Conservation (phyloP, 2,888 invertebrate species). For the Drosophila helvetica region DNA sequence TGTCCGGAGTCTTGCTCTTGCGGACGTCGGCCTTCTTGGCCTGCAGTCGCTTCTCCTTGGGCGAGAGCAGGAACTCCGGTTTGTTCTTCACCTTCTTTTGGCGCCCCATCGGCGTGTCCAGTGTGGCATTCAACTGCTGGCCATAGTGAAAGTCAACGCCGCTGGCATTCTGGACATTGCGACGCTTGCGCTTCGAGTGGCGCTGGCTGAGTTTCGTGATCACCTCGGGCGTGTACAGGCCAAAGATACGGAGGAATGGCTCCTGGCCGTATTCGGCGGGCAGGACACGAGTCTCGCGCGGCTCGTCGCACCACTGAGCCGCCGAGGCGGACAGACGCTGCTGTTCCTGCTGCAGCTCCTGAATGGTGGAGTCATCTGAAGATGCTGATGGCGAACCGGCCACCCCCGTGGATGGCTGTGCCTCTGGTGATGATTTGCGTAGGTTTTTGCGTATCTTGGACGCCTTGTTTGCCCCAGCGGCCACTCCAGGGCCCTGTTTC, state of each 20-base stretch:
- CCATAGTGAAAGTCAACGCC: slow-evolving; percentile 83
- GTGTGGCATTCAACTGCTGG: slow-evolving; percentile 55
- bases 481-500: not conserved
- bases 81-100: slow-evolving; percentile 78
- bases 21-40: slow-evolving; percentile 60
- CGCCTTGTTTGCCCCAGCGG: slow-evolving; percentile 10
- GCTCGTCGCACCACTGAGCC: slow-evolving; percentile 74
- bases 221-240: slow-evolving; percentile 78
- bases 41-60: slow-evolving; percentile 78
- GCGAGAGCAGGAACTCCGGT: slow-evolving; percentile 79
- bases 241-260: slow-evolving; percentile 79
- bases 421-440: slow-evolving; percentile 30
- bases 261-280: slow-evolving; percentile 80
- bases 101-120: slow-evolving; percentile 69
- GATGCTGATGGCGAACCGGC: slow-evolving; percentile 53
- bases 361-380: slow-evolving; percentile 68
- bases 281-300: slow-evolving; percentile 62
- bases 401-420: slow-evolving; percentile 10
- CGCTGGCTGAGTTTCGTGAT: slow-evolving; percentile 80
- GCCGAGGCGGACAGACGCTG: slow-evolving; percentile 59
- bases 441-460: slow-evolving; percentile 14
- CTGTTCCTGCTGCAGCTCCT: slow-evolving; percentile 63
- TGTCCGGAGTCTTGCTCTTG: slow-evolving; percentile 59
- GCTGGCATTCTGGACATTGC: slow-evolving; percentile 81
- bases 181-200: slow-evolving; percentile 82